Evolutionary conservation across 2,797 vertebrate genomes (phyloP).

Genomic region (Poeciliopsis gracilis): DNA sequence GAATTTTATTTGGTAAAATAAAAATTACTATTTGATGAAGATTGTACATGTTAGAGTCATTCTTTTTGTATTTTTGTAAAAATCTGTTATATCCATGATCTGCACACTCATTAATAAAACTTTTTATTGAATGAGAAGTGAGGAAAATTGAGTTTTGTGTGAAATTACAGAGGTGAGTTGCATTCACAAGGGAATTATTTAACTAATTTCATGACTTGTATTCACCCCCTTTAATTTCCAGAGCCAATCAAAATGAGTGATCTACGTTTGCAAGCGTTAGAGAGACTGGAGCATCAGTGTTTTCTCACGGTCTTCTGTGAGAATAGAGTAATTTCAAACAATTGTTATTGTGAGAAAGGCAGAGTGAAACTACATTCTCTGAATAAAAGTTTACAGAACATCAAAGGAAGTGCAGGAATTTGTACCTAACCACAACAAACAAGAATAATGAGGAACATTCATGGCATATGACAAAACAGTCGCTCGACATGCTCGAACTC

Average conservation of each 20-base stretch:
- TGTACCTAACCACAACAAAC: constrained; percentile 60
- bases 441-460: constrained; percentile 66
- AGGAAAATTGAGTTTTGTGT: background rate
- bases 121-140: background rate
- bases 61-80: background rate
- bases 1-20: background rate
- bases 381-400: constrained; percentile 39
- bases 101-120: background rate
- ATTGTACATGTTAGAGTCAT: background rate
- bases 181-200: constrained; percentile 9
- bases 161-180: constrained; percentile 15
- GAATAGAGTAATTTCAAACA: constrained; percentile 44
- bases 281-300: constrained; percentile 3
- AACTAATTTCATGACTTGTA: constrained; percentile 36
- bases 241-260: constrained; percentile 5
- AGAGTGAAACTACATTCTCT: constrained; percentile 37
- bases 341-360: constrained; percentile 51
- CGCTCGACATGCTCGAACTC: constrained; percentile 36
- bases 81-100: background rate
- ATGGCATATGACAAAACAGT: constrained; percentile 43
- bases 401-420: constrained; percentile 59
- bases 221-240: constrained; percentile 32
- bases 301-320: constrained; percentile 19
- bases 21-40: background rate
- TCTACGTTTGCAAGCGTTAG: constrained; percentile 17